Percentiles rank a stretch among this genome's conserved stretches.
These are phyloP conservation scores for Pristionchus arcanus DNA, from an alignment of 2,888 invertebrate genomes.

Conservation along the genomic window DNA sequence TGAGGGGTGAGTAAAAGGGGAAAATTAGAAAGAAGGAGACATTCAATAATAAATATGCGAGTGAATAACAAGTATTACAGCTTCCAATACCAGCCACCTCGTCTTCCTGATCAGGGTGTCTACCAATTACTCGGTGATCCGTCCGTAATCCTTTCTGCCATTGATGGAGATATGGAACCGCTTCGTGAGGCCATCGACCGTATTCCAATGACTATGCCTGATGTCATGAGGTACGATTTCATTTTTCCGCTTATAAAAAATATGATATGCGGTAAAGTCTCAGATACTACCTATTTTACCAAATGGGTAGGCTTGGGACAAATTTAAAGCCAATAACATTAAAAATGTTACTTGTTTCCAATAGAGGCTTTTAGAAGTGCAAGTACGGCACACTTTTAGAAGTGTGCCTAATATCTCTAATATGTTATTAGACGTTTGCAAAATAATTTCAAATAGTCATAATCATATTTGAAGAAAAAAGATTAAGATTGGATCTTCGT, in stretches of 20 bases:
- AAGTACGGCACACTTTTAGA: too few relatives aligned
- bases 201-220: conserved; percentile 22
- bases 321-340: neutral
- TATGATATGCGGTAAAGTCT: too few relatives aligned
- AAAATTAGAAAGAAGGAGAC: neutral
- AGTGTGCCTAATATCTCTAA: too few relatives aligned
- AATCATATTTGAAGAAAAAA: neutral
- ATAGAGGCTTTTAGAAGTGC: too few relatives aligned
- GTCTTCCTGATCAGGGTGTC: conserved; percentile 2
- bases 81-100: conserved; percentile 31
- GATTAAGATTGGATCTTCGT: conserved; percentile 32
- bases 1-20: neutral
- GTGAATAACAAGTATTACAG: neutral
- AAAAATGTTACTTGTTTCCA: neutral
- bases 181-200: neutral
- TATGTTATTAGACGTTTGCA: too few relatives aligned
- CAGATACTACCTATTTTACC: too few relatives aligned
- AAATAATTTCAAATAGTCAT: neutral
- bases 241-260: too few relatives aligned
- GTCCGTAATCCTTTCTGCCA: neutral
- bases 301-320: neutral
- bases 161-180: conserved; percentile 5
- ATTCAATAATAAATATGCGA: too few relatives aligned
- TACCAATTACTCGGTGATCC: neutral
- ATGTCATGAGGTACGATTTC: conserved; percentile 47